Conservation (phyloP, 2,113 vertebrate genomes). For the Ictidomys tridecemlineatus region DNA sequence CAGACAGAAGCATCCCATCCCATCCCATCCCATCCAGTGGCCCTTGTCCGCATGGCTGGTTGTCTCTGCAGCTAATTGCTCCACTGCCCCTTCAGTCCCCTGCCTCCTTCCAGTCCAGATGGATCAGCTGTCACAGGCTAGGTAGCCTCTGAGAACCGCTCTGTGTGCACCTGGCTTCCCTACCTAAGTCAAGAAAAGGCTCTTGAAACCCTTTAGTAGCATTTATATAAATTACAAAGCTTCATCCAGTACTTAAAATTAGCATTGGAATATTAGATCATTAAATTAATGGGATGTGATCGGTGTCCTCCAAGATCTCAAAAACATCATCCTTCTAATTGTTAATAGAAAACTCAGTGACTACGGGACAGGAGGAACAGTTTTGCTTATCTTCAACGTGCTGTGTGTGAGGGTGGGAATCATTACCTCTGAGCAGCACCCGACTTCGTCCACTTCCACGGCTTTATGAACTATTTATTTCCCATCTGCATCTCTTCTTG, state of each 20-base stretch:
- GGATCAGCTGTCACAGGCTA: background rate
- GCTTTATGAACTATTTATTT: conserved; percentile 56
- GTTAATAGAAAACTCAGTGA: conserved; percentile 51
- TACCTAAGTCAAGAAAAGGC: background rate
- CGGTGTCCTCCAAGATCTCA: conserved; percentile 48
- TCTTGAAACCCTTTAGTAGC: background rate
- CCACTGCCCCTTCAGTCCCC: background rate
- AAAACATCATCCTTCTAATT: conserved; percentile 44
- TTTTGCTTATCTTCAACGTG: conserved; percentile 7
- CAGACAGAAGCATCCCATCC: background rate
- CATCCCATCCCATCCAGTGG: background rate
- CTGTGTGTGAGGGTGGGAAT: conserved; percentile 19
- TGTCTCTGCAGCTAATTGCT: background rate
- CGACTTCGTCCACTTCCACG: conserved; percentile 29
- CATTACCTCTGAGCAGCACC: conserved; percentile 47
- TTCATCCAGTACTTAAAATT: conserved; percentile 39
- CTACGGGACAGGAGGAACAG: background rate
- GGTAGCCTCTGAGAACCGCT: background rate
- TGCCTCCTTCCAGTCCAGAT: background rate
- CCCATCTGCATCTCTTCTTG: conserved; percentile 15
- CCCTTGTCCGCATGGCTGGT: no score
- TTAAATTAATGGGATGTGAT: conserved; percentile 56
- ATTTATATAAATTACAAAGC: background rate
- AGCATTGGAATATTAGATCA: conserved; percentile 12
- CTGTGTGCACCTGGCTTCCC: no score